phyloP scores from a whole-genome alignment of 2,113 vertebrate genomes.

The Prochilodus magdalenae region DNA sequence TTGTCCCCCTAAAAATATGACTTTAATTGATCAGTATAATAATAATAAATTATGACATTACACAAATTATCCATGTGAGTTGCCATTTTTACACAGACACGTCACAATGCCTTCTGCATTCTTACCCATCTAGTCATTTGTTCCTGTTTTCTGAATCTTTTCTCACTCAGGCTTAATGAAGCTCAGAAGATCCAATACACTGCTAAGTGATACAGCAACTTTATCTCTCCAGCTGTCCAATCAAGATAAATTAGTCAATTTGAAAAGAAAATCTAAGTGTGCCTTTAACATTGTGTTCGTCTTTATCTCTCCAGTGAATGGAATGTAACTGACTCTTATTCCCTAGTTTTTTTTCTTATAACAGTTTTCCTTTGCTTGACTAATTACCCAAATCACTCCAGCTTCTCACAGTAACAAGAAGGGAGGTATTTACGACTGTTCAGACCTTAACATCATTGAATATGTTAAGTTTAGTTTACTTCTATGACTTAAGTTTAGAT shows the following conservation, averaged over 20 bases:
- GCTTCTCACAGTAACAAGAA: not conserved
- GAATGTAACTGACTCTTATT: constrained; percentile 54
- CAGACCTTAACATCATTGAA: too few species aligned
- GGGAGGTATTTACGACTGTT: too few species aligned
- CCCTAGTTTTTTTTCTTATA: constrained; percentile 56
- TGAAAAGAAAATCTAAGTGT: constrained; percentile 51
- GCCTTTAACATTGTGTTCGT: constrained; percentile 49
- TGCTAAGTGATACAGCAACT: constrained; percentile 46
- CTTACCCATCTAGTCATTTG: not conserved
- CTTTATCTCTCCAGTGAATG: constrained; percentile 54
- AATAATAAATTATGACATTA: too few species aligned
- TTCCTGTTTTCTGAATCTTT: not conserved
- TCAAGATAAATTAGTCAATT: constrained; percentile 72
- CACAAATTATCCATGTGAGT: too few species aligned
- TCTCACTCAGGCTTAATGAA: constrained; percentile 48
- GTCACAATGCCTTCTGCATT: too few species aligned
- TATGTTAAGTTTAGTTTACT: too few species aligned
- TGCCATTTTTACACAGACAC: too few species aligned
- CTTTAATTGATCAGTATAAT: too few species aligned
- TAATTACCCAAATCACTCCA: constrained; percentile 76
- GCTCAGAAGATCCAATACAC: constrained; percentile 11
- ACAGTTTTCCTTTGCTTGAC: constrained; percentile 50
- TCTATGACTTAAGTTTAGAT: too few species aligned
- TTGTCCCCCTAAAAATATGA: too few species aligned
- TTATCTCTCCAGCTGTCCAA: constrained; percentile 62